These are phyloP conservation scores for Epistrophe eligans DNA, from an alignment of 2,888 invertebrate genomes.

Conservation along the genomic window DNA sequence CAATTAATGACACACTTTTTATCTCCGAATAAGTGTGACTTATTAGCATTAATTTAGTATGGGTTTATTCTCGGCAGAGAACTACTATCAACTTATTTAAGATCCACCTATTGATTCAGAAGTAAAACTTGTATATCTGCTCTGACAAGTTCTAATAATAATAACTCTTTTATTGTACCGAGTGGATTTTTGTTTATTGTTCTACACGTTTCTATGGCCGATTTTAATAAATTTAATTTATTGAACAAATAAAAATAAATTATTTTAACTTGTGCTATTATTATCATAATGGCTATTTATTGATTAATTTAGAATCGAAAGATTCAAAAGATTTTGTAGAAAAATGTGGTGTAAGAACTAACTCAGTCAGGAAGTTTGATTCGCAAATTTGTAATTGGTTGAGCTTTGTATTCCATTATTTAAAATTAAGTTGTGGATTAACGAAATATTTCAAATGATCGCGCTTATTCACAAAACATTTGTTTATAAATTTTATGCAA, in stretches of 20 bases:
- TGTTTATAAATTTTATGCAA: no score
- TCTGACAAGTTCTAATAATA: neutral
- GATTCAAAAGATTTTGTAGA: neutral
- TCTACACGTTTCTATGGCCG: neutral
- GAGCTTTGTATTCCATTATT: neutral
- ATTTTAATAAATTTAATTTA: neutral
- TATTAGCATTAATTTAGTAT: constrained; percentile 38
- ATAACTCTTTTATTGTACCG: neutral
- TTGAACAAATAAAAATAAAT: neutral
- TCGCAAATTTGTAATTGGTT: neutral
- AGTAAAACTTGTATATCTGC: constrained; percentile 20
- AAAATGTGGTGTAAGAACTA: constrained; percentile 12
- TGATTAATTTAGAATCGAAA: neutral
- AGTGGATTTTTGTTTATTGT: neutral
- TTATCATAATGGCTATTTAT: neutral
- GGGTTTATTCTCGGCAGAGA: neutral
- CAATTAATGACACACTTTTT: constrained; percentile 40
- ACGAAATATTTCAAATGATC: no score
- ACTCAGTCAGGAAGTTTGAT: neutral
- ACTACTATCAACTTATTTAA: neutral
- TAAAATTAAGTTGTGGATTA: no score
- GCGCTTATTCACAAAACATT: neutral
- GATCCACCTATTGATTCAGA: neutral
- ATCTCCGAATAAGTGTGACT: constrained; percentile 51
- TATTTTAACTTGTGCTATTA: neutral